Evolutionary conservation across 2,113 vertebrate species (phyloP).

Genomic region (Cygnus buccinator): DNA sequence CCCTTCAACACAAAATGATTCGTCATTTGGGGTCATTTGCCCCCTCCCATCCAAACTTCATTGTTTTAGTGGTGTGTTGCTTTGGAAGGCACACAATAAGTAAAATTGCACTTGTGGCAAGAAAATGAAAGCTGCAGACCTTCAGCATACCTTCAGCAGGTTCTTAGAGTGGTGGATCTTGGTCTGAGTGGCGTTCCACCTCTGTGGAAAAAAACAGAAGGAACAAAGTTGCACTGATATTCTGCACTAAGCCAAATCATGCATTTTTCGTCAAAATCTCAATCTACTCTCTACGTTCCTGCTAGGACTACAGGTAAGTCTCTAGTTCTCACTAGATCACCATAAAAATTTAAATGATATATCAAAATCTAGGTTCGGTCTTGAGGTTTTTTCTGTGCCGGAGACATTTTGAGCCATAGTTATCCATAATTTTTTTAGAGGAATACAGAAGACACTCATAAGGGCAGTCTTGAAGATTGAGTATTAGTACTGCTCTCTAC

Average conservation of each 20-base stretch:
- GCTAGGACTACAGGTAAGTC: neutral
- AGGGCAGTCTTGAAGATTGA: neutral
- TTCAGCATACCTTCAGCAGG: neutral
- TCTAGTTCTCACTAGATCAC: neutral
- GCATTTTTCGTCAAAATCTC: neutral
- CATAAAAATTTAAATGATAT: neutral
- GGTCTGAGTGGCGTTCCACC: neutral
- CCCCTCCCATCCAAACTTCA: neutral
- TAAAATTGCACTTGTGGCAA: conserved; percentile 1
- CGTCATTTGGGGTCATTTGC: neutral
- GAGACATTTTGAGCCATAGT: neutral
- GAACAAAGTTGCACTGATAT: neutral
- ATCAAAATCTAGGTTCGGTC: neutral
- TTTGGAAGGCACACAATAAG: conserved; percentile 27
- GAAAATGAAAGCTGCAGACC: neutral
- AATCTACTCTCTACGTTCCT: neutral
- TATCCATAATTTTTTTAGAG: neutral
- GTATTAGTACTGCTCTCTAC: neutral
- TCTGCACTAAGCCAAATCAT: neutral
- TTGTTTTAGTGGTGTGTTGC: neutral
- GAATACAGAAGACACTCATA: neutral
- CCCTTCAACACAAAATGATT: conserved; percentile 40
- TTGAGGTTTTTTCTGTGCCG: neutral
- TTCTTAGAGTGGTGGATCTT: neutral
- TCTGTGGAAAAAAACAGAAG: neutral